A percentile compares a stretch with the other conserved stretches of the same genome.
Evolutionary conservation across 2,113 vertebrate species (phyloP).

Genomic region (Paratilapia polleni): DNA sequence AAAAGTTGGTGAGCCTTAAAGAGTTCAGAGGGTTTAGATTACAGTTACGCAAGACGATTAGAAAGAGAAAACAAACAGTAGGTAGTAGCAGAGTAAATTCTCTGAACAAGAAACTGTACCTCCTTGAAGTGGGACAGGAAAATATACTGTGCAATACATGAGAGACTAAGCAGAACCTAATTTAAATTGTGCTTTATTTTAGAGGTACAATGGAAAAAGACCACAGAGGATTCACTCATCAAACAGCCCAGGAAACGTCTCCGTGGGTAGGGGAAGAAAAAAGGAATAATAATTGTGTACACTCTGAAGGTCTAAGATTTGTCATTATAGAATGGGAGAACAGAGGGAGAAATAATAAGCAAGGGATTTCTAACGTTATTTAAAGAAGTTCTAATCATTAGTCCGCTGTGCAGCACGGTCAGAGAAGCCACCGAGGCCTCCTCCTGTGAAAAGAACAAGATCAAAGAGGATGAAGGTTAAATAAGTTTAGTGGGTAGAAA

Average conservation of each 20-base stretch:
- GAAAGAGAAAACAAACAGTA: constrained; percentile 55
- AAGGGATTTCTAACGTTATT: constrained; percentile 69
- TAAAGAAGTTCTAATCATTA: constrained; percentile 76
- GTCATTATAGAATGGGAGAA: constrained; percentile 71
- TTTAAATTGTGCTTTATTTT: constrained; percentile 75
- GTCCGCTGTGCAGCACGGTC: constrained; percentile 49
- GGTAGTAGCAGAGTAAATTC: constrained; percentile 16
- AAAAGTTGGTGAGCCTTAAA: constrained; percentile 44
- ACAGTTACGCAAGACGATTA: constrained; percentile 57
- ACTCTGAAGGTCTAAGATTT: constrained; percentile 74
- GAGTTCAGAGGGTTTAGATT: constrained; percentile 58
- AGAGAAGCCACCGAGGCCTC: constrained; percentile 46
- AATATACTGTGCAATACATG: constrained; percentile 42
- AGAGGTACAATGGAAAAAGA: constrained; percentile 61
- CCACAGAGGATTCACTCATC: constrained; percentile 73
- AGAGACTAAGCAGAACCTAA: constrained; percentile 62
- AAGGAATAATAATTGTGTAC: constrained; percentile 74
- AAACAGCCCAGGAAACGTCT: constrained; percentile 69
- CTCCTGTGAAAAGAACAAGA: constrained; percentile 62
- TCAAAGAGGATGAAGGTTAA: constrained; percentile 71
- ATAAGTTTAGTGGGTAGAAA: constrained; percentile 55
- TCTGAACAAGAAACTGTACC: constrained; percentile 55
- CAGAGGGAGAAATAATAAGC: constrained; percentile 71
- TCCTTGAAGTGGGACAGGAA: constrained; percentile 42
- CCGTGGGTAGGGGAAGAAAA: constrained; percentile 57